phyloP scores from a whole-genome alignment of 2,888 invertebrate species.

The Pheosia gnoma region DNA sequence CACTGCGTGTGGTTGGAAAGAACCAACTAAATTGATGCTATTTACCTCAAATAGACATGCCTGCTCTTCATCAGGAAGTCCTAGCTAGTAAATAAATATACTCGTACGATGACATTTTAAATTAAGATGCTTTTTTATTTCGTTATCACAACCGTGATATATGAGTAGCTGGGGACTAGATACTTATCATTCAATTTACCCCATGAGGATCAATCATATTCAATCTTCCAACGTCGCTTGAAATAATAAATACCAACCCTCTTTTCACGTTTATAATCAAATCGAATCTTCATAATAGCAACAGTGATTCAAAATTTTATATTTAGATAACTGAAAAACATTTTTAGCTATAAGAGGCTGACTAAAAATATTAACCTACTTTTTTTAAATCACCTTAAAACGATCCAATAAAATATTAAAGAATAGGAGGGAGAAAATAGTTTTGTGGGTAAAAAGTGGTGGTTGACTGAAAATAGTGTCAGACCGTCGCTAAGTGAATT shows the following conservation, averaged over 20 bases:
- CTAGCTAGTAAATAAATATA: too few species aligned
- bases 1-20: too few species aligned
- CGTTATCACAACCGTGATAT: neutral
- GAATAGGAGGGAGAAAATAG: constrained; percentile 19
- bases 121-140: too few species aligned
- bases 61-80: too few species aligned
- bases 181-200: constrained; percentile 26
- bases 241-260: constrained; percentile 19
- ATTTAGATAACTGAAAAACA: too few species aligned
- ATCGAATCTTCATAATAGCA: too few species aligned
- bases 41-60: too few species aligned
- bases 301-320: too few species aligned
- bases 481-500: constrained; percentile 74
- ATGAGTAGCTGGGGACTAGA: constrained; percentile 19
- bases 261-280: constrained; percentile 1
- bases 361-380: constrained; percentile 5
- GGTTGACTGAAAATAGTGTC: constrained; percentile 53
- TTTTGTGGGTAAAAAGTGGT: constrained; percentile 46
- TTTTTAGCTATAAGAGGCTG: too few species aligned
- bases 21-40: too few species aligned
- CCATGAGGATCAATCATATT: constrained; percentile 35
- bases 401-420: neutral
- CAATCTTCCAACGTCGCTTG: constrained; percentile 30
- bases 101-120: too few species aligned
- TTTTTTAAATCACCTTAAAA: neutral